Evolutionary conservation across 2,113 vertebrate genomes (phyloP).

Genomic region (Gnathonemus echidnorhynchus): DNA sequence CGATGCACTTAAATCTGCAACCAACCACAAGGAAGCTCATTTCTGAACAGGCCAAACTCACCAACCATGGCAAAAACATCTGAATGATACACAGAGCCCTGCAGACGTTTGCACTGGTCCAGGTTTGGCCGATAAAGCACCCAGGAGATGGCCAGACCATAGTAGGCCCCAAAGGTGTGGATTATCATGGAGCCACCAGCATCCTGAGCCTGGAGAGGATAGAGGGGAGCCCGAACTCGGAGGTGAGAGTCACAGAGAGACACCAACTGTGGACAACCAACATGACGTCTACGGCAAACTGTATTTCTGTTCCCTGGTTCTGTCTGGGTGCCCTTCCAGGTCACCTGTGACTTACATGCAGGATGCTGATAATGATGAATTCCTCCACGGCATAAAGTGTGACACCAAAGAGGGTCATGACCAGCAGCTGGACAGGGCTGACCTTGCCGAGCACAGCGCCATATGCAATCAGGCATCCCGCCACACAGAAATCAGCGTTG

Average conservation of each 20-base stretch:
- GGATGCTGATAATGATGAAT: slow-evolving; percentile 72
- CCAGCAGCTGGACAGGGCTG: slow-evolving; percentile 84
- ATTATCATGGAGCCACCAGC: slow-evolving; percentile 97
- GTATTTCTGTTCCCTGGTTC: not conserved
- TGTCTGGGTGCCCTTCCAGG: not conserved
- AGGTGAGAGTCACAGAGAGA: not conserved
- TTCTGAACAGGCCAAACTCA: slow-evolving; percentile 42
- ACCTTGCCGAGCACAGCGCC: slow-evolving; percentile 88
- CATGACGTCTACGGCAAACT: no score
- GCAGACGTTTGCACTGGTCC: slow-evolving; percentile 68
- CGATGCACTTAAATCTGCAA: not conserved
- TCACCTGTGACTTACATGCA: slow-evolving; percentile 68
- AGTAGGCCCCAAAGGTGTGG: slow-evolving; percentile 90
- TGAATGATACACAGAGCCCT: slow-evolving; percentile 76
- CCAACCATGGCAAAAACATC: slow-evolving; percentile 95
- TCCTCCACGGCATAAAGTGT: slow-evolving; percentile 86
- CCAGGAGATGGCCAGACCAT: slow-evolving; percentile 81
- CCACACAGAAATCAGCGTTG: slow-evolving; percentile 94
- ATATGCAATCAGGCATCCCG: slow-evolving; percentile 83
- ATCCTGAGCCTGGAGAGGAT: slow-evolving; percentile 71
- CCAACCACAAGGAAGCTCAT: not conserved
- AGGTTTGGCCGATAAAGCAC: slow-evolving; percentile 83
- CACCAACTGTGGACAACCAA: not conserved
- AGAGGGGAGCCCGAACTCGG: not conserved
- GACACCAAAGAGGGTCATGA: slow-evolving; percentile 88